phyloP scores from a whole-genome alignment of 2,888 invertebrate genomes.

The Pammene aurita region DNA sequence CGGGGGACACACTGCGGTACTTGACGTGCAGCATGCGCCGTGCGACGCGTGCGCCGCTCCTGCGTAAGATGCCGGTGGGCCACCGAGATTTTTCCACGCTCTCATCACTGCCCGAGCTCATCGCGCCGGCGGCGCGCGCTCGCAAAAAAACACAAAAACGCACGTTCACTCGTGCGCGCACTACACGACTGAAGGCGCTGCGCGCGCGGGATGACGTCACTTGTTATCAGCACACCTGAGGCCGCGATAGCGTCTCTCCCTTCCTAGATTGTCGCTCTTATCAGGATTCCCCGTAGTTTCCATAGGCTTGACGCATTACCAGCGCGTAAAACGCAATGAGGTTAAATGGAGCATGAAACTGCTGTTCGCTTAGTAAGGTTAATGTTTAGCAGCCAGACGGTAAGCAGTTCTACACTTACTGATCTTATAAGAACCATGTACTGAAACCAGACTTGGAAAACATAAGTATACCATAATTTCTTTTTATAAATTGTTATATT shows the following conservation, averaged over 20 bases:
- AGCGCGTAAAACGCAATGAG: neutral
- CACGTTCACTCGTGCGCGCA: slow-evolving; percentile 62
- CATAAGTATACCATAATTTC: too few relatives aligned
- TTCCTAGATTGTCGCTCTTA: slow-evolving; percentile 15
- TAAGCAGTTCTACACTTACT: too few relatives aligned
- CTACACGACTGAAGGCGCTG: slow-evolving; percentile 58
- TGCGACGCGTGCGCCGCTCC: slow-evolving; percentile 69
- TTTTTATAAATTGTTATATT: too few relatives aligned
- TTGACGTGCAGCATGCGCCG: slow-evolving; percentile 70
- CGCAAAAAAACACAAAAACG: slow-evolving; percentile 50
- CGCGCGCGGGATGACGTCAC: slow-evolving; percentile 61
- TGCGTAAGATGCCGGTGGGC: slow-evolving; percentile 69
- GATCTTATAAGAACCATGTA: too few relatives aligned
- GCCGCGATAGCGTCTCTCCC: slow-evolving; percentile 35
- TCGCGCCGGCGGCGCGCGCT: slow-evolving; percentile 30
- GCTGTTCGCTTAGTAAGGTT: neutral
- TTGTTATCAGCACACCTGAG: slow-evolving; percentile 61
- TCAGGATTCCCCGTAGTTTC: slow-evolving; percentile 7
- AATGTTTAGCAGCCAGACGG: neutral
- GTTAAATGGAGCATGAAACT: slow-evolving; percentile 5
- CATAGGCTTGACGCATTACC: neutral
- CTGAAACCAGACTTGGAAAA: too few relatives aligned
- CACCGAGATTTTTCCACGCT: slow-evolving; percentile 56
- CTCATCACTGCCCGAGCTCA: slow-evolving; percentile 40
- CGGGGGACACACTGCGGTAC: slow-evolving; percentile 69